Base-by-base conservation (phyloP, 2,113 vertebrate species). In the Scartelaos histophorus region DNA sequence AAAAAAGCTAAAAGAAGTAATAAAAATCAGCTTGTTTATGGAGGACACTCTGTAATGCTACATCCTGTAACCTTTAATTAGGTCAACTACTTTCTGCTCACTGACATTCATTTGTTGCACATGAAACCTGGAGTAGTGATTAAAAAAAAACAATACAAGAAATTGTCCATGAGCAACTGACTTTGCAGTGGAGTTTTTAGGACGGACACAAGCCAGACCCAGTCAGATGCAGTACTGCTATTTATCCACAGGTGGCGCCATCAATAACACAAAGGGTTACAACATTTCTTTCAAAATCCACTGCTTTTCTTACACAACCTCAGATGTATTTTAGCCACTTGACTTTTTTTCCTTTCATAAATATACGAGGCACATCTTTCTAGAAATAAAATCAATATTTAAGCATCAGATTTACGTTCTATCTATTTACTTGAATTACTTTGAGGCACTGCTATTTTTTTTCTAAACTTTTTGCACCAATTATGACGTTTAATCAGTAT, bases 71-170 rank as follows among this genome's bases (percentile, higher is more conserved):
- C 3, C 0, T 46, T 35, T n/a, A 57, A 25, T 69, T 56, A 54
- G 46, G 76, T 54, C 61, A 38, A 34, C 70, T 56, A 4, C 74
- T 57, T 38, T 74, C 80, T 73, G 60, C 17, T 80, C 29, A 57
- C 29, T 5, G 24, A 81, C 77, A 67, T 80, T 79, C 71, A 67
- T 66, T 64, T 47, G 66, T 81, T 80, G 49, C 61, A 38, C 25
- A 56, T 71, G 22, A 78, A 49, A 72, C 3, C 24, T 65, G 29
- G 60, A 57, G 45, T 62, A 5, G 6, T 47, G 21, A 66, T 22
- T n/a, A n/a, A n/a, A n/a, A 46, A 66, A 43, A 24, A 64, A 66
- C 7, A 43, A 34, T 2, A 0, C 51, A 54, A 56, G 53, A 64
- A 78, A 71, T 5, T 38, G n/a, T 62, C 22, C 16, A 53, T 3